A percentile compares a stretch with the other conserved stretches of the same genome.
Conservation (phyloP, 1,140 invertebrate species). For the Diorhabda elongata region DNA sequence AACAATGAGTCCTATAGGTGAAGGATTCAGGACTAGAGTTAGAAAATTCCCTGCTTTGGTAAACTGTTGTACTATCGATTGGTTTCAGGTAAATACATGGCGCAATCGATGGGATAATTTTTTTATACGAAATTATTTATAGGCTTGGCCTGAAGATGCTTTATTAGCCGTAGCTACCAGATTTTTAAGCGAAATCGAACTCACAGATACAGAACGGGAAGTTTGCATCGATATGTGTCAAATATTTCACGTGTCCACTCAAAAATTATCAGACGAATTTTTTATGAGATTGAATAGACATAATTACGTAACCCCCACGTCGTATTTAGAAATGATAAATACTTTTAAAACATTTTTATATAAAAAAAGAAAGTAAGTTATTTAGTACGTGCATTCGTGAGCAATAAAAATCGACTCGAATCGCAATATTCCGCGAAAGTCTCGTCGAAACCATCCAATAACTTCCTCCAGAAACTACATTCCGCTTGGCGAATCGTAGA, state of each 20-base stretch:
- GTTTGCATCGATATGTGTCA: constrained; percentile 85
- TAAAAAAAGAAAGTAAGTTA: constrained; percentile 66
- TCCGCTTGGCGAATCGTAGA: too few species aligned
- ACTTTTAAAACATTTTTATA: constrained; percentile 82
- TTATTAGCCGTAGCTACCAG: constrained; percentile 83
- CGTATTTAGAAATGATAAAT: constrained; percentile 87
- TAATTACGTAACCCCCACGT: constrained; percentile 92
- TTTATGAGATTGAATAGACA: constrained; percentile 65
- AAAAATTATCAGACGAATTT: constrained; percentile 71
- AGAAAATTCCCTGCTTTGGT: constrained; percentile 92
- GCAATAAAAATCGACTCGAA: neutral
- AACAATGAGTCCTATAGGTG: constrained; percentile 90
- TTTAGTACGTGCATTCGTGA: neutral
- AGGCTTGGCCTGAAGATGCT: constrained; percentile 92
- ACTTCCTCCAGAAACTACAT: too few species aligned
- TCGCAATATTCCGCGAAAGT: too few species aligned
- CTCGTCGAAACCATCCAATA: too few species aligned
- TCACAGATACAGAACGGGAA: constrained; percentile 65
- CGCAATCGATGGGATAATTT: neutral
- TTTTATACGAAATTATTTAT: constrained; percentile 13
- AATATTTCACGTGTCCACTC: constrained; percentile 82
- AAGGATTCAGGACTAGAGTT: constrained; percentile 77
- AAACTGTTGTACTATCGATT: constrained; percentile 96
- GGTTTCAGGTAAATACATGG: constrained; percentile 76
- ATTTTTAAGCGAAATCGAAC: constrained; percentile 82